Base-by-base conservation (phyloP, 2,888 invertebrate species). In the Phrixothrix hirtus region DNA sequence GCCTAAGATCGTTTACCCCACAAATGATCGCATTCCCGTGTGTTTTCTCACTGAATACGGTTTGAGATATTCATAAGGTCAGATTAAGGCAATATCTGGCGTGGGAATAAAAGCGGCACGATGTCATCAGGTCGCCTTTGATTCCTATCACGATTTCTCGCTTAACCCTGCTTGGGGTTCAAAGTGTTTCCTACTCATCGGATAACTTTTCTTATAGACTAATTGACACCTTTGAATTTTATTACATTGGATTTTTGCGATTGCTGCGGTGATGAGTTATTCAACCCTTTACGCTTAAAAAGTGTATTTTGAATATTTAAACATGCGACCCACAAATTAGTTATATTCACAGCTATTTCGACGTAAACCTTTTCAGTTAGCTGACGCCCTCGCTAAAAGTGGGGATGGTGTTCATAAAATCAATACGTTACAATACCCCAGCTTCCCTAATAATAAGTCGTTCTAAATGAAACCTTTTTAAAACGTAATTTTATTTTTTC, bases 371-470 rank as follows among this genome's bases (percentile, higher is more conserved):
- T 49, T 42, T 52, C 39, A 43, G 30, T 42, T 43, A 52, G 55
- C 55, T 52, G 43, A 55, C 55, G 55, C 55, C 55, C 55, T 49
- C 50, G 42, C 14, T 25, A 11, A 16, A 46, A 55, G 55, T 50
- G 45, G 50, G 50, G 55, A 37, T 32, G 41, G 32, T 32, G 34
- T 37, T 47, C 31, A 35, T 29, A 32, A 46, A 42, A 51, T 56
- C 55, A 56, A 56, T 52, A 52, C 46, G 41, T 27, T 50, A 52
- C 39, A 38, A 47, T 56, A 49, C 55, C 39, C n/a, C 55, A 43
- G 52, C 51, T 43, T 52, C 46, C 55, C 47, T 35, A 29, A 55
- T 34, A 27, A 26, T 35, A 39, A 44, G 50, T 32, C 9, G 45
- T 32, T 26, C n/a, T 16, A 42, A 21, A 21, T 7, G 21, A 21